Evolutionary conservation across 92 coral and sea anemone species (phyloP).

Genomic region (Siderastrea siderea): DNA sequence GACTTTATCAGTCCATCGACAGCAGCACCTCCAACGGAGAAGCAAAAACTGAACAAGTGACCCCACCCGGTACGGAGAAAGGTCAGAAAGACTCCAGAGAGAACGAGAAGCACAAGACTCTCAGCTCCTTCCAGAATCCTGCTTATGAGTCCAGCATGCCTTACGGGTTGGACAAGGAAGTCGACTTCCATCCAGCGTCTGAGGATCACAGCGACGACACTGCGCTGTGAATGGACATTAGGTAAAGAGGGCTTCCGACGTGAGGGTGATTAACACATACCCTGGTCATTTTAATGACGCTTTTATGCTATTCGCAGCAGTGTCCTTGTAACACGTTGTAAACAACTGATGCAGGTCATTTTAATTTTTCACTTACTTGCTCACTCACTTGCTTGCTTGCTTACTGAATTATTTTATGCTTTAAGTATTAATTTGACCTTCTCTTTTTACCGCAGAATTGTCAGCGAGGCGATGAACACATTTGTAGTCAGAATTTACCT

Average conservation of each 20-base stretch:
- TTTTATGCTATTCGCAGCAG: neutral
- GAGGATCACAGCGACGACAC: neutral
- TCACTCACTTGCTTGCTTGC: no score
- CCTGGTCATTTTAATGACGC: neutral
- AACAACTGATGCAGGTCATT: no score
- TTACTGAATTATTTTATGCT: no score
- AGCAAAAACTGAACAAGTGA: neutral
- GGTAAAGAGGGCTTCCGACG: neutral
- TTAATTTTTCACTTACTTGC: no score
- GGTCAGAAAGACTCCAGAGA: neutral
- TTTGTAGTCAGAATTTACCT: no score
- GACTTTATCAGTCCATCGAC: neutral
- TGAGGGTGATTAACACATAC: neutral
- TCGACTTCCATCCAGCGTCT: neutral
- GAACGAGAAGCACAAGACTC: neutral
- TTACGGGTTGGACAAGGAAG: constrained; percentile 4
- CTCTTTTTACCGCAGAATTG: no score
- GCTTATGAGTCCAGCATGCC: constrained; percentile 31
- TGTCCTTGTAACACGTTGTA: neutral
- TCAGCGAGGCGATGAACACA: no score
- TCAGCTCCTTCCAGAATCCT: constrained; percentile 32
- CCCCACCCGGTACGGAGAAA: constrained; percentile 9
- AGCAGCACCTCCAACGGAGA: neutral
- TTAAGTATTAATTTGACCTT: no score
- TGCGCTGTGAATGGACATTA: neutral